phyloP scores from a whole-genome alignment of 2,888 invertebrate genomes.

The Byasa hedistus region DNA sequence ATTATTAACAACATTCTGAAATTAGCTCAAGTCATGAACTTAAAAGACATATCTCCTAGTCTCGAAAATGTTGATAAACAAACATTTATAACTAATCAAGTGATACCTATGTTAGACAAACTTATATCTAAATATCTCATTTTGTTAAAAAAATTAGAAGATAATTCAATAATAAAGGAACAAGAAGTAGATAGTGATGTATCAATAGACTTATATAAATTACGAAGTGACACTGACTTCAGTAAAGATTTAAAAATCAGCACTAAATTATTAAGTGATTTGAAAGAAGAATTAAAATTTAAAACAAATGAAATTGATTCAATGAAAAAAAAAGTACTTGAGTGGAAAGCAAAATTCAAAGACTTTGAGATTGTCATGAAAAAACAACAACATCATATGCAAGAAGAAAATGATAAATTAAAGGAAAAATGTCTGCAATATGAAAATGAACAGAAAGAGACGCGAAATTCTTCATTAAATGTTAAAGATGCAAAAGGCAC shows the following conservation, averaged over 20 bases:
- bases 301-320: slow-evolving; percentile 51
- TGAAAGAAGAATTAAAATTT: slow-evolving; percentile 48
- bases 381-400: slow-evolving; percentile 48
- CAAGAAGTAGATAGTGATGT: slow-evolving; percentile 40
- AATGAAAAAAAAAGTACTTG: slow-evolving; percentile 49
- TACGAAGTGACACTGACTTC: slow-evolving; percentile 42
- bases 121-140: slow-evolving; percentile 38
- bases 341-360: slow-evolving; percentile 52
- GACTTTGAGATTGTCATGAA: slow-evolving; percentile 47
- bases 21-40: slow-evolving; percentile 40
- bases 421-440: slow-evolving; percentile 35
- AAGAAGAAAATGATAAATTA: slow-evolving; percentile 51
- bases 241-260: slow-evolving; percentile 44
- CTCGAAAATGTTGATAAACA: slow-evolving; percentile 33
- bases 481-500: slow-evolving; percentile 16
- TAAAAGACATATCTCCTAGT: slow-evolving; percentile 36
- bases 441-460: slow-evolving; percentile 29
- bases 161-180: slow-evolving; percentile 39
- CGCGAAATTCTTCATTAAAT: slow-evolving; percentile 24
- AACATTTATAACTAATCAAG: slow-evolving; percentile 38
- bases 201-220: slow-evolving; percentile 39
- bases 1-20: slow-evolving; percentile 42
- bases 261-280: slow-evolving; percentile 44
- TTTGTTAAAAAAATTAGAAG: slow-evolving; percentile 1
- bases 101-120: slow-evolving; percentile 48